Evolutionary conservation across 2,888 invertebrate genomes (phyloP), one percentile per base, ranked within the genome.

Genomic region (Biston stratarius): DNA sequence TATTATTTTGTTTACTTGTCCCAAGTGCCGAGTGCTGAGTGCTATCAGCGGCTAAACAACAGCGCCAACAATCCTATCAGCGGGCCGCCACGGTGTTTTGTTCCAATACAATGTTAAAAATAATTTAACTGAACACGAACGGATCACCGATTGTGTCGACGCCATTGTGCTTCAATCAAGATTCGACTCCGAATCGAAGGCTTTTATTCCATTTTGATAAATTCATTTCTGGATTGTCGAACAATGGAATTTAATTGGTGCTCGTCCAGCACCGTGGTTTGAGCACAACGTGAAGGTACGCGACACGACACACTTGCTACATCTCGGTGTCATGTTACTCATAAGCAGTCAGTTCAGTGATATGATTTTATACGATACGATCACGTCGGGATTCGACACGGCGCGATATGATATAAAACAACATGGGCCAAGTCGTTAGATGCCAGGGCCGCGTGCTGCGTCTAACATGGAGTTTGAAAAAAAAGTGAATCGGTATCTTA

Each of bases 161-260:
- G 49, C 38, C 7, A 40, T 59, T 59, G 59, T 59, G 40, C 33
- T 51, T 48, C 49, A 49, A 59, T 49, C 49, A 59, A 59, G 49
- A 59, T 49, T 42, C 33, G 38, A 59, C 49, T 59, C 33, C 5
- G 45, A 57, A 34, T 24, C 15, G 40, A 24, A 12, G 38, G 59
- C 49, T 59, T 49, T 49, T 34, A 49, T 59, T 58, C 24, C 34
- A 45, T 34, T 45, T 57, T 8, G 8, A 45, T 34, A 33, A 34
- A 34, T 45, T 36, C 33, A 15, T 42, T 11, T 40, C 24, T 38
- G 6, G 10, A 49, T 33, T 49, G 15, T 24, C 0, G 8, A 33
- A 59, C 33, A 49, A 59, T 49, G 14, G 9, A n/a, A 56, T 33
- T 42, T 38, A 40, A 40, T 38, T 38, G 45, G 14, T 45, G n/a